phyloP scores from a whole-genome alignment of 30 jellyfish, hydroid and myxozoan genomes.

The Cassiopea andromeda region DNA sequence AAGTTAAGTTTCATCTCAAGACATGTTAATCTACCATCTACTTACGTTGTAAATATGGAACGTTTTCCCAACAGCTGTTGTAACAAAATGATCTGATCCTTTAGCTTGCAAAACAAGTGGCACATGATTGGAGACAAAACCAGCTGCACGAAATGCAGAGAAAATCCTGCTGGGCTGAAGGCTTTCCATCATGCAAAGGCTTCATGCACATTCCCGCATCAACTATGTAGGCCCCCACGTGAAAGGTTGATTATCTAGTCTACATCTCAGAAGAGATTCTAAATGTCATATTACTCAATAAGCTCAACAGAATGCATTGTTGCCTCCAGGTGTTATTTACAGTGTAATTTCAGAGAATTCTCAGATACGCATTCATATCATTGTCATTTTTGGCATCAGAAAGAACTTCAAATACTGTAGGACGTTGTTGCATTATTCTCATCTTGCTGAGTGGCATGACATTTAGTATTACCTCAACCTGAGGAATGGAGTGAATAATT shows the following conservation, averaged over 20 bases:
- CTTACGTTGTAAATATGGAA: slow-evolving; percentile 90
- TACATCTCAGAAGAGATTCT: no score
- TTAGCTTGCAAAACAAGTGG: slow-evolving; percentile 77
- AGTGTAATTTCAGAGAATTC: no score
- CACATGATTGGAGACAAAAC: slow-evolving; percentile 84
- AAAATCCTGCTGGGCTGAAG: slow-evolving; percentile 62
- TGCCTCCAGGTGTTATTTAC: no score
- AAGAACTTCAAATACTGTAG: no score
- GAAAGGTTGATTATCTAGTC: not conserved
- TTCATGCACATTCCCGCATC: not conserved
- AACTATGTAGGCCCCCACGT: not conserved
- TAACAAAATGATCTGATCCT: slow-evolving; percentile 90
- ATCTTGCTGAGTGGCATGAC: no score
- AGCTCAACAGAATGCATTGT: no score
- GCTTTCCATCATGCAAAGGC: slow-evolving; percentile 1
- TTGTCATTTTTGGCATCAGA: no score
- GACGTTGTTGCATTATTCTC: no score
- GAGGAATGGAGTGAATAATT: not conserved
- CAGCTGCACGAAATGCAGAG: slow-evolving; percentile 87
- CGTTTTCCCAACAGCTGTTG: slow-evolving; percentile 92
- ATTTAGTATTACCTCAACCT: no score
- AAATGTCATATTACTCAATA: no score
- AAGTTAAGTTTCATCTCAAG: no score
- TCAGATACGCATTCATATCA: no score
- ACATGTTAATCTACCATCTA: not conserved